phyloP scores from a whole-genome alignment of 2,888 invertebrate species.

The Campoplex capitator region DNA sequence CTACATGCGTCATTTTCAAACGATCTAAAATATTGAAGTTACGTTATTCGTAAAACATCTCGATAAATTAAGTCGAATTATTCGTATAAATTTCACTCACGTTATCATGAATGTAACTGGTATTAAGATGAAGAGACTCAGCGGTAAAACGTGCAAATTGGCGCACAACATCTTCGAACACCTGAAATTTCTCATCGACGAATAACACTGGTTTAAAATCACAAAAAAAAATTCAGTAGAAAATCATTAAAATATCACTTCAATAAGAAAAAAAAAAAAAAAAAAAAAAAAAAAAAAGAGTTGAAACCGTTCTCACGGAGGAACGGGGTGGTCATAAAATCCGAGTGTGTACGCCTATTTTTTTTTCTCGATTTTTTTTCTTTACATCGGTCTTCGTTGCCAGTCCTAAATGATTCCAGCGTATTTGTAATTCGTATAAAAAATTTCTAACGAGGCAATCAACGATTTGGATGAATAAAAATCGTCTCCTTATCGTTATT shows the following conservation, averaged over 20 bases:
- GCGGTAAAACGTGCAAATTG: conserved; percentile 81
- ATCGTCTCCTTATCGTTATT: not conserved
- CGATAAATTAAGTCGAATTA: not conserved
- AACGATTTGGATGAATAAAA: not conserved
- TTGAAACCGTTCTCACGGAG: too few relatives aligned
- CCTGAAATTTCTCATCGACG: conserved; percentile 21
- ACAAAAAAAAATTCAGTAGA: not conserved
- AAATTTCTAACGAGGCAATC: not conserved
- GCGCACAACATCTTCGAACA: conserved; percentile 78
- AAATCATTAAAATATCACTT: not conserved
- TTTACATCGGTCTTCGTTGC: too few relatives aligned
- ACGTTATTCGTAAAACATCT: not conserved
- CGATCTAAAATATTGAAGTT: not conserved
- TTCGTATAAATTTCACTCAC: conserved; percentile 77
- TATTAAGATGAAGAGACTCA: conserved; percentile 83
- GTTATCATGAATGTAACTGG: conserved; percentile 83
- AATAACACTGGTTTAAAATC: conserved; percentile 17
- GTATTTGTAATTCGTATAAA: not conserved
- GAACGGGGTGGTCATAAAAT: too few relatives aligned
- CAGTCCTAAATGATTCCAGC: too few relatives aligned
- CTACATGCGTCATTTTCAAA: not conserved
- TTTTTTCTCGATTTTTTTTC: not conserved
- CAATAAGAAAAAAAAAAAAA: not conserved
- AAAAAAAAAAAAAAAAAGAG: not conserved
- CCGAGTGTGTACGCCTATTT: too few relatives aligned